Evolutionary conservation across 1,140 invertebrate species (phyloP).

Genomic region (Diachasmimorpha longicaudata): DNA sequence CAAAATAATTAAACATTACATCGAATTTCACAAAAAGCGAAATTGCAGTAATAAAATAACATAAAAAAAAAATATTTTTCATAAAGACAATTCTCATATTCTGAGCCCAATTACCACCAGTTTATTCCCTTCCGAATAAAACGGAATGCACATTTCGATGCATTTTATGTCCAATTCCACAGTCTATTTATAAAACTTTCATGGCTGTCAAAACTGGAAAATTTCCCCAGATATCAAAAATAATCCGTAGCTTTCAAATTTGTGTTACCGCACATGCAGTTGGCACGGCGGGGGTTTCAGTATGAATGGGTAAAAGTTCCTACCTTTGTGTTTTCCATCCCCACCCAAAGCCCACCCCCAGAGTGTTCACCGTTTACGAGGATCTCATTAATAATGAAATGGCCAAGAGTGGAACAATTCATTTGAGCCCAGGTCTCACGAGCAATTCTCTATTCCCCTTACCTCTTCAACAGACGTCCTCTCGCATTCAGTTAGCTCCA

Average conservation of each 20-base stretch:
- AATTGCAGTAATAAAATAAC: too few relatives aligned
- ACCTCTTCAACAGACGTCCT: neutral
- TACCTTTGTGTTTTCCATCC: neutral
- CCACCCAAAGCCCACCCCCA: conserved; percentile 2
- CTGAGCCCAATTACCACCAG: too few relatives aligned
- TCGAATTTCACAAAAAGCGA: too few relatives aligned
- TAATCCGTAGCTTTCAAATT: neutral
- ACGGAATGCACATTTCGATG: neutral
- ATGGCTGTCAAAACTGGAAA: too few relatives aligned
- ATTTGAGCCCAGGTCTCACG: conserved; percentile 17
- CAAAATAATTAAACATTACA: too few relatives aligned
- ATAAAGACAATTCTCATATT: too few relatives aligned
- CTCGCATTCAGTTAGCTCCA: neutral
- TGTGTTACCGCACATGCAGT: neutral
- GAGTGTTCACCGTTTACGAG: conserved; percentile 37
- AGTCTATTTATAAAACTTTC: neutral
- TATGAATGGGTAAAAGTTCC: neutral
- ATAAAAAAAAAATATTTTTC: too few relatives aligned
- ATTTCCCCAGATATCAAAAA: too few relatives aligned
- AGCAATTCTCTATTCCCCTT: neutral
- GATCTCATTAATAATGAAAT: conserved; percentile 40
- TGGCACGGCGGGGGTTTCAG: neutral
- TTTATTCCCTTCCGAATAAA: too few relatives aligned
- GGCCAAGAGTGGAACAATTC: conserved; percentile 34
- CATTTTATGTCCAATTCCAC: neutral